Base-by-base conservation (phyloP, 1,140 invertebrate species). In the Radopholus similis region DNA sequence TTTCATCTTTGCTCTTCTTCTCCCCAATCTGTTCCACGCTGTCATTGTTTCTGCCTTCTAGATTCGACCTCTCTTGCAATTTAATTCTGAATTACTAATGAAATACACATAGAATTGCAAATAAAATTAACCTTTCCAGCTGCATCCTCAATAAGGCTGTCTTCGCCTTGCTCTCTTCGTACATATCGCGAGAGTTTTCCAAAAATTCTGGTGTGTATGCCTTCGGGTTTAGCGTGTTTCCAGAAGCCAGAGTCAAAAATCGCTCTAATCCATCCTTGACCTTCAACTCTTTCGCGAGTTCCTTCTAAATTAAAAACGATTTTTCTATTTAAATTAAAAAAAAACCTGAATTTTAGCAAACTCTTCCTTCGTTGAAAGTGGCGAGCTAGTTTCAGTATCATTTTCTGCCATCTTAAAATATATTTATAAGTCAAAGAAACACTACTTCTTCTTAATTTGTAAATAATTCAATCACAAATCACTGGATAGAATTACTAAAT, bases 1-100 rank as follows among this genome's bases (percentile, higher is more conserved):
- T 89, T 83, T 97, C 95, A n/a, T n/a, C n/a, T n/a, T n/a, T n/a
- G 38, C 32, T 49, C n/a, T 49, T 49, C 5, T 21, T 21, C 42
- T 40, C 49, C 11, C 23, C 40, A 62, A 42, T 51, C 13, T 21
- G 47, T 23, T 21, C 23, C 6, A 4, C 58, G 8, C 35, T 42
- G 11, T n/a, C 32, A 38, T 18, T 28, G 37, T 32, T 28, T 18
- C 44, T 28, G 28, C 38, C 58, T 32, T 35, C 56, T 9, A 69
- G 15, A 28, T 40, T 44, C 23, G 66, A 55, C 26, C 58, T 18
- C 28, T 55, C 68, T 72, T 44, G 37, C 54, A 44, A 57, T 40
- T 28, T 21, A 72, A 26, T 42, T 2, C 4, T 32, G 13, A 13
- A 15, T 2, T 0, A 18, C 15, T 21, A 72, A 51, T 34, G 1